Conservation (phyloP, 1,140 invertebrate genomes). For the Linepithema humile region DNA sequence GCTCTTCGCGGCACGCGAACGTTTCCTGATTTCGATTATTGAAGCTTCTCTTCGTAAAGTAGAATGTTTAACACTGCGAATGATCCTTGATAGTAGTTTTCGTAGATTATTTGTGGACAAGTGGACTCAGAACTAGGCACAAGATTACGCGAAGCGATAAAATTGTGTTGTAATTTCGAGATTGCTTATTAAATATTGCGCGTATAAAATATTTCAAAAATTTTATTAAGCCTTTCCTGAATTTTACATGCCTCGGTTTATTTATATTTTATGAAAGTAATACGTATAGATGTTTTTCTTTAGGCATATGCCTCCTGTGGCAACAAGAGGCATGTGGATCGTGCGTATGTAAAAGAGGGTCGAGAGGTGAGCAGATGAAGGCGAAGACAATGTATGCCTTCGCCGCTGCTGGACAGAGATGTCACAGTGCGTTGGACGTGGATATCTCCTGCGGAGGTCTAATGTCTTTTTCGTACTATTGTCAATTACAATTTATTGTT, state of each 20-base stretch:
- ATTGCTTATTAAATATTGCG: neutral
- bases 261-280: neutral
- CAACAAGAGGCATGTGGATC: constrained; percentile 51
- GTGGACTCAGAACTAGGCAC: too few relatives aligned
- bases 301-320: neutral
- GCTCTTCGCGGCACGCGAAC: neutral
- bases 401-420: constrained; percentile 68
- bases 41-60: neutral
- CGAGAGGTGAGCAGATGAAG: constrained; percentile 73
- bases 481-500: constrained; percentile 76
- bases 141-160: neutral
- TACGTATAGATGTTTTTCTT: too few relatives aligned
- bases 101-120: too few relatives aligned
- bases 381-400: constrained; percentile 74
- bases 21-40: neutral
- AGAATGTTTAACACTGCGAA: neutral
- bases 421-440: constrained; percentile 64
- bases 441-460: constrained; percentile 46
- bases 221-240: neutral
- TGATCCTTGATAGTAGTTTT: too few relatives aligned
- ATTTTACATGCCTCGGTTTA: neutral
- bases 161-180: neutral
- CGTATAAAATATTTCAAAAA: neutral
- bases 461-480: constrained; percentile 62
- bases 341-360: constrained; percentile 73